Conservation (phyloP, 2,113 vertebrate genomes). For the Phocoena phocoena region DNA sequence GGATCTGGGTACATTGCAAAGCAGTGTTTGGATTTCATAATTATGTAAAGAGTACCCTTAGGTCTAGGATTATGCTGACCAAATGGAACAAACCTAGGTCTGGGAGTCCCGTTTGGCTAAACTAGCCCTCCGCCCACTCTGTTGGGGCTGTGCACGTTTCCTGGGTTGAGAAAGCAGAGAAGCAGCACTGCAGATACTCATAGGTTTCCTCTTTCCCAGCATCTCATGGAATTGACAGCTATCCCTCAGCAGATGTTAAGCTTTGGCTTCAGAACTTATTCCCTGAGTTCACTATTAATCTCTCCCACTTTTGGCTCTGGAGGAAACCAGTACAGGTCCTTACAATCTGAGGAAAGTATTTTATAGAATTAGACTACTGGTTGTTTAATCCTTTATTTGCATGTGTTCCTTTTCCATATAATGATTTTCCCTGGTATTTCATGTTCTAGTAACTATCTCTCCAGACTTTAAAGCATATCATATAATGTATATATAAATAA, state of each 20-base stretch:
- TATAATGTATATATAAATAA: neutral
- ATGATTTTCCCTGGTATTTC: neutral
- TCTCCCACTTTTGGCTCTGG: neutral
- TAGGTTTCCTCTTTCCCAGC: neutral
- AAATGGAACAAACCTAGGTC: neutral
- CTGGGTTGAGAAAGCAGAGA: neutral
- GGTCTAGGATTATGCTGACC: neutral
- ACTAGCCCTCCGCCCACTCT: neutral
- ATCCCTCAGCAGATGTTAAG: conserved; percentile 17
- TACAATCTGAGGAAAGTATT: neutral
- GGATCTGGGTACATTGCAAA: neutral
- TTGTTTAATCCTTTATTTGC: conserved; percentile 28
- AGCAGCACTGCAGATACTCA: neutral
- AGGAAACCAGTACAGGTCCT: neutral
- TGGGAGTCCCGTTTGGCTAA: neutral
- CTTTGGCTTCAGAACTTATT: neutral
- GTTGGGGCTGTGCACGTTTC: neutral
- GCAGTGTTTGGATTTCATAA: neutral
- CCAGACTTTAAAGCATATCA: neutral
- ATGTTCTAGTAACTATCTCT: neutral
- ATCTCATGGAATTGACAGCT: neutral
- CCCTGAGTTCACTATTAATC: neutral
- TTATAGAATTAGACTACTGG: neutral
- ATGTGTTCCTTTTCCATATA: conserved; percentile 35
- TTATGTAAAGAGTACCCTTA: neutral